A percentile compares a stretch with the other conserved stretches of the same genome.
These are phyloP conservation scores for Alcedo atthis DNA, from an alignment of 2,797 vertebrate genomes.

Conservation along the genomic window DNA sequence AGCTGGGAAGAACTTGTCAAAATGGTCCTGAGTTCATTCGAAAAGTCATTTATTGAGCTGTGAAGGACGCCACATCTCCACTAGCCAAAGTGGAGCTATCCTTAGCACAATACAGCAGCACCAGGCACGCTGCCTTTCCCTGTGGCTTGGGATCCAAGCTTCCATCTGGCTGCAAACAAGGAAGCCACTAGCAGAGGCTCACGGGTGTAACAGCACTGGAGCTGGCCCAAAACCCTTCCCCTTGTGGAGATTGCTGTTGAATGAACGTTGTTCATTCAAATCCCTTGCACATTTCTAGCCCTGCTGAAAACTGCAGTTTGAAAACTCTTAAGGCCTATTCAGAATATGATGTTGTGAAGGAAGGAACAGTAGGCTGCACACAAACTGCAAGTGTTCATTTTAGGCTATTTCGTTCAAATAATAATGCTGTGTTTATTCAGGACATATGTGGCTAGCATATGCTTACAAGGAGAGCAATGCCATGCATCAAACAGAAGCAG, in stretches of 20 bases:
- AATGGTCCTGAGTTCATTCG: background rate
- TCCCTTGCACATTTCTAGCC: slow-evolving; percentile 1
- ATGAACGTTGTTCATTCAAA: slow-evolving; percentile 2
- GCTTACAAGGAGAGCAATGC: background rate
- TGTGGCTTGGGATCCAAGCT: fast-evolving
- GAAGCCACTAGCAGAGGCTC: background rate
- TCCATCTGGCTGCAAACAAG: background rate
- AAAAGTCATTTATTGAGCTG: background rate
- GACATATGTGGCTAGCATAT: background rate
- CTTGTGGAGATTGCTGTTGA: background rate
- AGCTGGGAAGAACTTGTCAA: background rate
- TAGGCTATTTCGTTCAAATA: background rate
- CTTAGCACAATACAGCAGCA: background rate
- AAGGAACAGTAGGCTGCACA: background rate
- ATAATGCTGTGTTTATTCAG: background rate
- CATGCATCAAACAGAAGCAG: slow-evolving; percentile 1
- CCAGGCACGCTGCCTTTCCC: fast-evolving
- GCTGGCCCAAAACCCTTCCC: background rate
- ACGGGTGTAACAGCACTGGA: background rate
- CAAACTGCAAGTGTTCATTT: background rate
- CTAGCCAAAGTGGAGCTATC: fast-evolving
- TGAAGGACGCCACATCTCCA: background rate
- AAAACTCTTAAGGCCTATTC: background rate
- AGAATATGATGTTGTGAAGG: background rate
- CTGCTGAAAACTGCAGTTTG: background rate